These are phyloP conservation scores for Isichthys henryi DNA, from an alignment of 2,113 vertebrate genomes.

Conservation along the genomic window DNA sequence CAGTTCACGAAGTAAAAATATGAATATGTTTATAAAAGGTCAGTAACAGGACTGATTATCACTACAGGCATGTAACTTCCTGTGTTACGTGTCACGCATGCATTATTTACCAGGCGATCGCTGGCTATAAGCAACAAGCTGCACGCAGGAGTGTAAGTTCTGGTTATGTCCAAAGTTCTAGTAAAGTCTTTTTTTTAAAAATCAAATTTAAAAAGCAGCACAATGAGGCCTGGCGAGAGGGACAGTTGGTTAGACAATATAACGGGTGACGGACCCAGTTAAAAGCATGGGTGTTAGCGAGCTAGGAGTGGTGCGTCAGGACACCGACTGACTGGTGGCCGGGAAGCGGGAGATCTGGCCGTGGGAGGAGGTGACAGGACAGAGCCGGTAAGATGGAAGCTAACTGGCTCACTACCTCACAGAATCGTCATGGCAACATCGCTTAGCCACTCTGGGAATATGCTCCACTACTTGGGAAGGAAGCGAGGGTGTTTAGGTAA, in stretches of 20 bases:
- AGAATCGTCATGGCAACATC: background rate
- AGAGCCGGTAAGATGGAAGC: background rate
- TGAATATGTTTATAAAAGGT: background rate
- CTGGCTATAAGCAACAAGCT: background rate
- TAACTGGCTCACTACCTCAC: background rate
- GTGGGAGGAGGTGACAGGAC: background rate
- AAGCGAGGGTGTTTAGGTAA: background rate
- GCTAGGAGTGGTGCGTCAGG: conserved; percentile 53
- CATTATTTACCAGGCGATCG: background rate
- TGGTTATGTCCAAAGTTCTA: background rate
- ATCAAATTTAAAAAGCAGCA: conserved; percentile 33
- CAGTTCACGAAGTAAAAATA: background rate
- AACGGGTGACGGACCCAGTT: background rate
- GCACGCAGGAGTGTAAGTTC: conserved; percentile 3
- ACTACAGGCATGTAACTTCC: background rate
- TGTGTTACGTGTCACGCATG: background rate
- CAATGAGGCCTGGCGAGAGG: conserved; percentile 63
- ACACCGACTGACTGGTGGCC: conserved; percentile 40
- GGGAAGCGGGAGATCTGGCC: background rate
- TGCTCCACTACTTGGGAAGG: background rate
- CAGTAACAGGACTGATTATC: background rate
- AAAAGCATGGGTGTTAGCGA: conserved; percentile 40
- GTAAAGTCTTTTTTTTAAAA: background rate
- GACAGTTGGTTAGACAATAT: conserved; percentile 48
- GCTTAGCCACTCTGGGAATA: background rate